phyloP scores from a whole-genome alignment of 2,113 vertebrate genomes.

The Eubucco bourcierii region DNA sequence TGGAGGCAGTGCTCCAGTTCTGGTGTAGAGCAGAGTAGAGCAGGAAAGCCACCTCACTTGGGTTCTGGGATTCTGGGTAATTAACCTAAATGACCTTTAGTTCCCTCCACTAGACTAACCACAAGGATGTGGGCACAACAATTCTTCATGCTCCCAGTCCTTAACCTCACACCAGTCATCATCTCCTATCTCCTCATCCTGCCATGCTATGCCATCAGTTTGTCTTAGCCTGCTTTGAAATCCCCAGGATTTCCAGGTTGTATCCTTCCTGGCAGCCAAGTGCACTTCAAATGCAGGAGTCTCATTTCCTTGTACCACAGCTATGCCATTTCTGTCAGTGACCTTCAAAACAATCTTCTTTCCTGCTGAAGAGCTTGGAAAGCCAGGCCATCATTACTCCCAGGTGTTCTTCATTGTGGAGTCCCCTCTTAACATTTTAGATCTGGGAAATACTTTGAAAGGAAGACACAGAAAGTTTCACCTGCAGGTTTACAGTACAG shows the following conservation, averaged over 20 bases:
- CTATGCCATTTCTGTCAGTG: background rate
- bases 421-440: background rate
- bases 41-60: too few relatives aligned
- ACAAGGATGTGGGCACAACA: fast-evolving
- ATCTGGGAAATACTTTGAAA: background rate
- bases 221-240: background rate
- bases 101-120: background rate
- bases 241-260: background rate
- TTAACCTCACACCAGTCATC: background rate
- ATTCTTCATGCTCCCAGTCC: background rate
- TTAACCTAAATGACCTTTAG: background rate
- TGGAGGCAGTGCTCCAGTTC: too few relatives aligned
- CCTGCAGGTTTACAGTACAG: background rate
- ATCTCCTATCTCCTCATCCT: background rate
- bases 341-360: background rate
- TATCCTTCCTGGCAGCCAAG: background rate
- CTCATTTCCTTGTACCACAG: background rate
- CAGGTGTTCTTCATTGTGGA: background rate
- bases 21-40: too few relatives aligned
- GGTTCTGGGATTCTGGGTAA: background rate
- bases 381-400: background rate
- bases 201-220: background rate
- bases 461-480: background rate
- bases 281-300: background rate
- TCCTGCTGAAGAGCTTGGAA: background rate